Conservation (phyloP, 2,113 vertebrate species). For the Hyla sarda region DNA sequence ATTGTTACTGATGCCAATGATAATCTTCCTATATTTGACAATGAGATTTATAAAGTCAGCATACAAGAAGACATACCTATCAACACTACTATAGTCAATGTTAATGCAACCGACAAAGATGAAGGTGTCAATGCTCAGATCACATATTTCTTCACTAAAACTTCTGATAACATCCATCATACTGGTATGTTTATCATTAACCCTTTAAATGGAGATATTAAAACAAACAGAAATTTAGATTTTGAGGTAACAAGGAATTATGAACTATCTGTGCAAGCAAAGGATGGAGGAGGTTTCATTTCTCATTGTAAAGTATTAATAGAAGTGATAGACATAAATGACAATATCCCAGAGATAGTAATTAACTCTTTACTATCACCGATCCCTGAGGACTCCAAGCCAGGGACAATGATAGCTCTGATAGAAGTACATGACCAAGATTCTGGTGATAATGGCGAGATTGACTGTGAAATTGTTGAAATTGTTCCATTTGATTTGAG, state of each 20-base stretch:
- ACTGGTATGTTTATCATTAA: slow-evolving; percentile 61
- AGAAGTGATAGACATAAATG: slow-evolving; percentile 67
- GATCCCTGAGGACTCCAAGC: slow-evolving; percentile 61
- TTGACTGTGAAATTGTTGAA: slow-evolving; percentile 61
- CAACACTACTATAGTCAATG: slow-evolving; percentile 63
- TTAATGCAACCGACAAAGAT: slow-evolving; percentile 72
- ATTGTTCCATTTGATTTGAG: slow-evolving; percentile 66
- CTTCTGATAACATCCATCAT: slow-evolving; percentile 62
- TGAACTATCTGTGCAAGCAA: slow-evolving; percentile 53
- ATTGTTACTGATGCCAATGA: slow-evolving; percentile 67
- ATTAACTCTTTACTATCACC: slow-evolving; percentile 68
- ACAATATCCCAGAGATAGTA: slow-evolving; percentile 69
- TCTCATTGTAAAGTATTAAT: slow-evolving; percentile 63
- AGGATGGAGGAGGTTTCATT: background rate
- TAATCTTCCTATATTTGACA: slow-evolving; percentile 72
- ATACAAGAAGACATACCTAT: slow-evolving; percentile 64
- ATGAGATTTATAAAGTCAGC: slow-evolving; percentile 65
- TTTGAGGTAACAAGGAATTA: slow-evolving; percentile 56
- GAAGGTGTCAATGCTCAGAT: slow-evolving; percentile 69
- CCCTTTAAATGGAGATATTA: slow-evolving; percentile 60
- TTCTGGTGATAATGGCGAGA: slow-evolving; percentile 65
- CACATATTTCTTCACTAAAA: slow-evolving; percentile 70
- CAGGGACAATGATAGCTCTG: slow-evolving; percentile 65
- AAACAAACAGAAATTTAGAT: slow-evolving; percentile 38
- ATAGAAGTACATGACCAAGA: slow-evolving; percentile 70